These are phyloP conservation scores for Lathronympha strigana DNA, from an alignment of 2,888 invertebrate species.

Conservation along the genomic window DNA sequence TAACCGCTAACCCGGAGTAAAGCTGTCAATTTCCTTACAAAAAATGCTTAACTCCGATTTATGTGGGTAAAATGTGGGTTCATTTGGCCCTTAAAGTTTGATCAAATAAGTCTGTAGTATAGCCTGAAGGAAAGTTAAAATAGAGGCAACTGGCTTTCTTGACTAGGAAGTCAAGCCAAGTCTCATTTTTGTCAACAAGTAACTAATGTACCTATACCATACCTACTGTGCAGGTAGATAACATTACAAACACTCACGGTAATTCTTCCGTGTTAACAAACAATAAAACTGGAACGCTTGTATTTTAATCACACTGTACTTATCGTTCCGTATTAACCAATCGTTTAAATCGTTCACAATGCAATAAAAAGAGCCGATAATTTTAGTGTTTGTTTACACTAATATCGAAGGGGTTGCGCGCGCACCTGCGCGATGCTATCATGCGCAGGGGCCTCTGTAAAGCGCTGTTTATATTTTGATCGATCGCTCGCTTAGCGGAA, in stretches of 20 bases:
- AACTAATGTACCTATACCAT: background rate
- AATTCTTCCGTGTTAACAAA: slow-evolving; percentile 4
- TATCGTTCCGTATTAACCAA: slow-evolving; percentile 18
- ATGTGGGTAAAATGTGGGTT: no score
- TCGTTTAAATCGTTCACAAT: slow-evolving; percentile 32
- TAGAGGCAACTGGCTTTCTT: no score
- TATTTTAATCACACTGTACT: slow-evolving; percentile 23
- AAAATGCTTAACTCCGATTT: no score
- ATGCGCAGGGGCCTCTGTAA: slow-evolving; percentile 51
- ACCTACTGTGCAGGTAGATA: no score
- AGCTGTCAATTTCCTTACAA: no score
- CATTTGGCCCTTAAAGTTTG: no score
- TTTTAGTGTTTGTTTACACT: slow-evolving; percentile 43
- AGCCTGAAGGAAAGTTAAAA: no score
- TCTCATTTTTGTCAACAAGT: no score
- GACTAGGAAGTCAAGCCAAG: no score
- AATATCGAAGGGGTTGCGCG: slow-evolving; percentile 49
- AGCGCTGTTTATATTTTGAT: slow-evolving; percentile 55
- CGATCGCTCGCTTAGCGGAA: slow-evolving; percentile 55
- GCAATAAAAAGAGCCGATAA: slow-evolving; percentile 40
- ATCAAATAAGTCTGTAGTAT: no score
- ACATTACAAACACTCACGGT: no score
- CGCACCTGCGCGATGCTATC: slow-evolving; percentile 63
- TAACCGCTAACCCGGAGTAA: no score
- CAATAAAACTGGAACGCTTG: background rate